phyloP scores from a whole-genome alignment of 2,113 vertebrate genomes.

The Columbina picui region DNA sequence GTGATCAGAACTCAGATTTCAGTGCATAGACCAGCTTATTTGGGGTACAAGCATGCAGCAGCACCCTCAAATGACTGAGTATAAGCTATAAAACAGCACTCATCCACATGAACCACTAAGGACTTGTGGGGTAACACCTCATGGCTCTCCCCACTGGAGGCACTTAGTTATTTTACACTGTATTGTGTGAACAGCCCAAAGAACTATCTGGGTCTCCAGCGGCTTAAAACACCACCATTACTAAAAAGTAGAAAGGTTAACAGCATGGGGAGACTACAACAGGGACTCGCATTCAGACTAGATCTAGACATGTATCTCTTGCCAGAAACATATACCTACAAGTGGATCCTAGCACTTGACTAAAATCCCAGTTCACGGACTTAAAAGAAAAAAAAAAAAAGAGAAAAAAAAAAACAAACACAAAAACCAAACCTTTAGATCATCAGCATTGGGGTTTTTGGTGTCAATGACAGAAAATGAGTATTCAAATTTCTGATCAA shows the following conservation, averaged over 20 bases:
- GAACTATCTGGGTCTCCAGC: background rate
- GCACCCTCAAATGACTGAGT: background rate
- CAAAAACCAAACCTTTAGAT: background rate
- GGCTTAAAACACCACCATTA: background rate
- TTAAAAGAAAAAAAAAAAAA: background rate
- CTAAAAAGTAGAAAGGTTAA: background rate
- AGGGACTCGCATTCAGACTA: background rate
- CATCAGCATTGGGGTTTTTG: background rate
- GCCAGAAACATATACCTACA: background rate
- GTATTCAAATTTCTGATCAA: background rate
- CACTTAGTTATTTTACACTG: background rate
- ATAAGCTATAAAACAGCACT: background rate
- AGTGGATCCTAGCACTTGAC: background rate
- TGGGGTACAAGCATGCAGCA: background rate
- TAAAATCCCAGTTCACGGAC: background rate
- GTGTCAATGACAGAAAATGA: background rate
- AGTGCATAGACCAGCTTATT: background rate
- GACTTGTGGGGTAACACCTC: background rate
- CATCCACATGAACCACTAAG: background rate
- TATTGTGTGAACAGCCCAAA: background rate
- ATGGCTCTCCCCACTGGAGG: accelerated
- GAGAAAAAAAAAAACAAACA: background rate
- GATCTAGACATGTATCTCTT: background rate
- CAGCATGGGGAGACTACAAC: background rate
- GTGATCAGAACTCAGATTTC: background rate